A percentile compares a stretch with the other conserved stretches of the same genome.
Evolutionary conservation across 1,140 invertebrate genomes (phyloP).

Genomic region (Venustaconcha ellipsiformis): DNA sequence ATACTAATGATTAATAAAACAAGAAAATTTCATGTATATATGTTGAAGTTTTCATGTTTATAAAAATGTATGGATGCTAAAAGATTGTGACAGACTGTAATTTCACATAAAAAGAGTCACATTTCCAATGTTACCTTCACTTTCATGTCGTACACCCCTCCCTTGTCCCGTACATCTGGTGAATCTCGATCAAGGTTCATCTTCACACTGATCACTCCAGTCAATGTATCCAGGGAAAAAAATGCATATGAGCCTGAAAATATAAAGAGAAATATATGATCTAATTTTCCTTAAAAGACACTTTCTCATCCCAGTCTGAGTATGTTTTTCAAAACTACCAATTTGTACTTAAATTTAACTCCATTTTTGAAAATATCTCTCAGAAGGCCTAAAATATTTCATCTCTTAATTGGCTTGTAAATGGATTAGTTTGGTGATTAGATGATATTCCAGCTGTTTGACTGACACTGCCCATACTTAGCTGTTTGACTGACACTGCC

Average conservation of each 20-base stretch:
- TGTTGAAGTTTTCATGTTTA: background rate
- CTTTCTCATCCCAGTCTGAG: background rate
- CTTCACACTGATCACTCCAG: conserved; percentile 57
- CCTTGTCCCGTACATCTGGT: conserved; percentile 44
- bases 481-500: too few relatives aligned
- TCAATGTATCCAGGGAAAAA: conserved; percentile 47
- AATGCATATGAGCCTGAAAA: conserved; percentile 48
- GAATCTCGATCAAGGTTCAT: conserved; percentile 51
- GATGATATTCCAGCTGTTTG: too few relatives aligned
- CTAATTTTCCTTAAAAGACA: background rate
- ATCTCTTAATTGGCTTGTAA: too few relatives aligned
- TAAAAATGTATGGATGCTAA: background rate
- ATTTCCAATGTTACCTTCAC: conserved; percentile 45
- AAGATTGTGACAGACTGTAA: background rate
- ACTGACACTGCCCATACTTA: too few relatives aligned
- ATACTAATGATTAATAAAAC: background rate
- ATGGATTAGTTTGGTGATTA: too few relatives aligned
- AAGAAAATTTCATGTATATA: background rate
- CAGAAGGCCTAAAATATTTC: too few relatives aligned
- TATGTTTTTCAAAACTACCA: background rate
- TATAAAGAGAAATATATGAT: background rate
- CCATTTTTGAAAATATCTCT: too few relatives aligned
- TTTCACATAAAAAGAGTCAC: background rate
- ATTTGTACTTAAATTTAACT: too few relatives aligned
- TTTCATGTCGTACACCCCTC: conserved; percentile 60